Percentiles rank a stretch among this genome's conserved stretches.
phyloP scores from a whole-genome alignment of 2,797 vertebrate species.

The Tangara arthus region DNA sequence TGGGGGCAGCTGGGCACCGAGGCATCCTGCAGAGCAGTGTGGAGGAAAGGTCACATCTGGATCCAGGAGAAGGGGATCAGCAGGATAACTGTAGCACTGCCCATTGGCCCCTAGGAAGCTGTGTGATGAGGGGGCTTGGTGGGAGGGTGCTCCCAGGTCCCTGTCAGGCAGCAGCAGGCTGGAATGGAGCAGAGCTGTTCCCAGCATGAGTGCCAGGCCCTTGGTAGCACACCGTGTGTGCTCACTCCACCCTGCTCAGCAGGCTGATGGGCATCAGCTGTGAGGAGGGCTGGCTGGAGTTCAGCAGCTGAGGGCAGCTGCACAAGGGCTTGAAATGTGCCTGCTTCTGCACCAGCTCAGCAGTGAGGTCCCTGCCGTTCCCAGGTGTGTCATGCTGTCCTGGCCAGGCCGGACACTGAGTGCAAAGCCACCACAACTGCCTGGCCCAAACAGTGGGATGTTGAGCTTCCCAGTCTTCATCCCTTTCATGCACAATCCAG shows the following conservation, averaged over 20 bases:
- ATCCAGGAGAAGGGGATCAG: neutral
- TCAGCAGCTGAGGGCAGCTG: neutral
- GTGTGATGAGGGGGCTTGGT: neutral
- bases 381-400: neutral
- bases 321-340: neutral
- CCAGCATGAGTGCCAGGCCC: neutral
- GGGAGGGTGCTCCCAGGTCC: neutral
- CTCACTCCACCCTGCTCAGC: neutral
- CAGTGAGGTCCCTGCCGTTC: neutral
- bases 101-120: neutral
- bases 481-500: neutral
- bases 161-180: neutral
- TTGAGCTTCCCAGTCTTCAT: neutral
- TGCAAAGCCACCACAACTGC: neutral
- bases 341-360: neutral
- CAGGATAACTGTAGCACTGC: neutral
- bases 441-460: neutral
- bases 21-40: neutral
- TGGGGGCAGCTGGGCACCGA: neutral
- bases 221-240: neutral
- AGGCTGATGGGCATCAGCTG: neutral
- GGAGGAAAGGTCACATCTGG: fast-evolving
- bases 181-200: neutral
- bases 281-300: neutral
- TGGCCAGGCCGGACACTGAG: fast-evolving